Base-by-base conservation (phyloP, 2,888 invertebrate species). In the Megaustenia siamemsis region DNA sequence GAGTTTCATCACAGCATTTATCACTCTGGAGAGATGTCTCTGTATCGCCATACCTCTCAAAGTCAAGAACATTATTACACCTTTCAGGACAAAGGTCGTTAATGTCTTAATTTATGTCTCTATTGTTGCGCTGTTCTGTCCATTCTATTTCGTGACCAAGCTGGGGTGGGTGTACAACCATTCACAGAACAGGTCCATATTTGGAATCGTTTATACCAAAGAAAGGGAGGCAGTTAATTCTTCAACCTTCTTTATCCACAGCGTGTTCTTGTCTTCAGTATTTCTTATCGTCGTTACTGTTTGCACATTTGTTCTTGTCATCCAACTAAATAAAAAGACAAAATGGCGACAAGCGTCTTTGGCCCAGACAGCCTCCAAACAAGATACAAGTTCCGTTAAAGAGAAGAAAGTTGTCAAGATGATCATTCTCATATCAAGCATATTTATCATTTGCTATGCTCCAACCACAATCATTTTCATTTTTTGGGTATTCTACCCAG, bases 1-100 rank as follows among this genome's bases (percentile, higher is more conserved):
- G 2, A 79, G 79, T 35, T 79, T 40, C 32, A 79, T 79, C 66
- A 79, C 66, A 1, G 79, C 79, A 0, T 66, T 66, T 24, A 79
- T 79, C 45, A 79, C 66, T 18, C 21, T 79, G 45, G 79, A 79
- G 45, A 66, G 79, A 79, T 79, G 79, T 38, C 79, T 79, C 18
- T 79, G 79, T 66, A 35, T 79, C 63, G 35, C 79, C 32, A 32
- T 66, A 5, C 79, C 79, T 1, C 66, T 79, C 18, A 79, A 79
- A 15, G 66, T 79, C 63, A 79, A 79, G 79, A 66, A 45, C 45
- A 63, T 24, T 4, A 35, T 79, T 32, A 79, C 79, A 1, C 28
- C 79, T 1, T 15, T 10, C 10, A 66, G 2, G 45, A 79, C 79
- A 2, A 79, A 79, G 24, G 6, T 66, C 45, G 45, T 66, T 45